phyloP scores from a whole-genome alignment of 2,113 vertebrate genomes.

The Orientallactaga bullata region DNA sequence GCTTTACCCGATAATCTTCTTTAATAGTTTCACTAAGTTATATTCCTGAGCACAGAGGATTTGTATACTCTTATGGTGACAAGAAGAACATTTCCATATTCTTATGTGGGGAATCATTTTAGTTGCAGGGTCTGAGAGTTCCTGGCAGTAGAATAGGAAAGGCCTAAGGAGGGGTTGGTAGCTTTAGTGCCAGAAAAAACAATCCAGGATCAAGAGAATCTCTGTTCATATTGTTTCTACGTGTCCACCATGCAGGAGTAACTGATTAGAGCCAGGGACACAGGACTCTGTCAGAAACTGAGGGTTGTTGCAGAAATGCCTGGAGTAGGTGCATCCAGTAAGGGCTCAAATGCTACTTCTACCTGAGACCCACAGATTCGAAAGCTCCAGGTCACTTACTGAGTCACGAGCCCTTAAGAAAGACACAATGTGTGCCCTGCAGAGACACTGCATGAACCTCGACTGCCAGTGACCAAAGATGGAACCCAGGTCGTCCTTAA shows the following conservation, averaged over 20 bases:
- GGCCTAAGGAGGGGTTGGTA: neutral
- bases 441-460: neutral
- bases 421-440: neutral
- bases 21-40: neutral
- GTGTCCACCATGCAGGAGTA: neutral
- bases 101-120: neutral
- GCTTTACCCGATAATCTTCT: neutral
- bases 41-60: neutral
- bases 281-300: neutral
- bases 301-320: neutral
- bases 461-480: neutral
- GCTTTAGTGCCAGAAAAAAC: neutral
- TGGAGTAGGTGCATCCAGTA: neutral
- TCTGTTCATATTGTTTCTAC: neutral
- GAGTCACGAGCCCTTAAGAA: neutral
- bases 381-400: neutral
- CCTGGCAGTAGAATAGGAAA: neutral
- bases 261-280: neutral
- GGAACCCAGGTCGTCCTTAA: neutral
- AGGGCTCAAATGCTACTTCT: neutral
- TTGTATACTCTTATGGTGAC: neutral
- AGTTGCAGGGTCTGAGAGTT: neutral
- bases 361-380: neutral
- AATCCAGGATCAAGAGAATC: neutral
- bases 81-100: neutral